phyloP scores from a whole-genome alignment of 2,797 vertebrate genomes.

The Rhinoraja longicauda region DNA sequence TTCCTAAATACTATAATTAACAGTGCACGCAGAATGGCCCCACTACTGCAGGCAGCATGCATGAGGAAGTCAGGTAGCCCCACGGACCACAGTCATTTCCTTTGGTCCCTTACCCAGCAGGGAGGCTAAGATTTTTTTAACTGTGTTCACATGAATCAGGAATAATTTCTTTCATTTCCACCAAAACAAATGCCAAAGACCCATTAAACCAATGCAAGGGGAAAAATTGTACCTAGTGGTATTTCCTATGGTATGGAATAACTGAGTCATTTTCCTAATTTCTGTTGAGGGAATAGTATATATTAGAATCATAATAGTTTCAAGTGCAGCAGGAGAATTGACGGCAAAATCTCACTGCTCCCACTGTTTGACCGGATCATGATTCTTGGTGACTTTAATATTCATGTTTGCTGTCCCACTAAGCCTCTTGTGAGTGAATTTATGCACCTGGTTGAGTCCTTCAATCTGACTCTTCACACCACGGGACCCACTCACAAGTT shows the following conservation, averaged over 20 bases:
- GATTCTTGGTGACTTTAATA: no score
- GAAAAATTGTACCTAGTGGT: not conserved
- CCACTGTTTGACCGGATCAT: not conserved
- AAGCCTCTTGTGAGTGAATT: no score
- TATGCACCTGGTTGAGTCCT: no score
- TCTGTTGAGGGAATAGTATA: not conserved
- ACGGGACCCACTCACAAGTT: no score
- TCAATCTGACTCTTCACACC: no score
- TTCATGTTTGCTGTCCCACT: no score
- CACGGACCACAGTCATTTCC: not conserved
- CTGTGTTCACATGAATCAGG: not conserved
- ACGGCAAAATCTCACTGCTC: not conserved
- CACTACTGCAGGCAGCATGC: not conserved
- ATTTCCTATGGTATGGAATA: not conserved
- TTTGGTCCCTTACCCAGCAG: not conserved
- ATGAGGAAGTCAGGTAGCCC: not conserved
- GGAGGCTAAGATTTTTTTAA: not conserved
- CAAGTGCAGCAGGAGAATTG: not conserved
- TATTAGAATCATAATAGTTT: not conserved
- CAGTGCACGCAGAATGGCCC: not conserved
- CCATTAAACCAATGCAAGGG: not conserved
- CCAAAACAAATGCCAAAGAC: not conserved
- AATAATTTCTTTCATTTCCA: not conserved
- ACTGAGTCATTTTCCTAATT: not conserved
- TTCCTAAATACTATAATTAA: no score